Conservation (phyloP, 2,888 invertebrate species). For the Pandemis heparana region DNA sequence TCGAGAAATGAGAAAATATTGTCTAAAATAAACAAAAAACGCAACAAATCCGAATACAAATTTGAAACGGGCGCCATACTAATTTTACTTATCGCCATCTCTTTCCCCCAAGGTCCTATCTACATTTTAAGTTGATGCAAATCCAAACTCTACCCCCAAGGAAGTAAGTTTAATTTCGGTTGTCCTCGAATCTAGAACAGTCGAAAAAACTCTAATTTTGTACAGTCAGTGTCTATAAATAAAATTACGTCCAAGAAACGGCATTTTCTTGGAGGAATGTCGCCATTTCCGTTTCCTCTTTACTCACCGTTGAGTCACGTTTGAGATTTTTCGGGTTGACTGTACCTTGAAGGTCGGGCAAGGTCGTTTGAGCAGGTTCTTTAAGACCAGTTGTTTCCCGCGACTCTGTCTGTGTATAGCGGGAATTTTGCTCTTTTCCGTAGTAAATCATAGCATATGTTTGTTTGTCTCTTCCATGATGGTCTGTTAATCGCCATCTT, state of each 20-base stretch:
- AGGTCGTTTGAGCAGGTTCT: not conserved
- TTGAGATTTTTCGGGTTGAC: slow-evolving; percentile 11
- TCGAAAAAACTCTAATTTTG: not conserved
- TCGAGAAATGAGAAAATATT: not conserved
- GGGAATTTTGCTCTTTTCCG: too few species aligned
- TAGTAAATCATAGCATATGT: too few species aligned
- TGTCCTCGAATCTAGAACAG: not conserved
- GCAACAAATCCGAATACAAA: slow-evolving; percentile 3
- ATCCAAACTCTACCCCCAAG: not conserved
- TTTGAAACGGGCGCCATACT: not conserved
- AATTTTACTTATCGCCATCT: not conserved
- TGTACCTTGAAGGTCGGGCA: slow-evolving; percentile 1
- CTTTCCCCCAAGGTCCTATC: not conserved
- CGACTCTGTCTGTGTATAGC: too few species aligned
- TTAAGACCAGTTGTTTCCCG: not conserved
- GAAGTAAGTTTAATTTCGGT: not conserved
- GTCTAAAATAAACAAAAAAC: not conserved
- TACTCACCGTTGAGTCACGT: slow-evolving; percentile 6
- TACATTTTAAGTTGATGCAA: not conserved
- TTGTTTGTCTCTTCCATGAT: too few species aligned
- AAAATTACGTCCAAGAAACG: slow-evolving; percentile 20
- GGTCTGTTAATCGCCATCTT: too few species aligned
- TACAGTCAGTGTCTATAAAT: slow-evolving; percentile 21
- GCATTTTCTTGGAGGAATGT: slow-evolving; percentile 21
- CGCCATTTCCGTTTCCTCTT: slow-evolving; percentile 32